Evolutionary conservation across 2,888 invertebrate genomes (phyloP), one percentile per base, ranked within the genome.

Genomic region (Andrena hattorfiana): DNA sequence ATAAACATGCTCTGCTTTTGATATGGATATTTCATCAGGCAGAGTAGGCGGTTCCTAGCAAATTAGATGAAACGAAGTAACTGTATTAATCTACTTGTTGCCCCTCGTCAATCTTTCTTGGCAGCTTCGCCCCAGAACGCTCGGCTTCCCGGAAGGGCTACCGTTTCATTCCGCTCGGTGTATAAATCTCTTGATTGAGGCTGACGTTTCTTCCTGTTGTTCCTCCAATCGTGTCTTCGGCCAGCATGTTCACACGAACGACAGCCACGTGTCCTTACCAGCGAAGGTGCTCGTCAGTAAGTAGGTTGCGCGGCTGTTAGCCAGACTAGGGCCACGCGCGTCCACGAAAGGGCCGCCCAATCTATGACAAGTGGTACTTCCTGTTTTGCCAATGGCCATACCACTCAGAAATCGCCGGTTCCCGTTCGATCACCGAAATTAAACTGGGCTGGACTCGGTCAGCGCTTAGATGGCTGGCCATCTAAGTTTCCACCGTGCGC

Each of bases 301-400:
- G 78, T 88, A 86, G 82, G 79, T 81, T 83, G 74, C 51, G 59
- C 59, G 74, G 77, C n/a, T 69, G 70, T 80, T 82, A 60, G 77
- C 30, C 77, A 28, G 80, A 74, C 68, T 80, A 85, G 80, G 80
- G 69, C 81, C 78, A 83, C 64, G 77, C 73, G 77, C 70, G 80
- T 82, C 76, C 42, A 83, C 82, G 83, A 86, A 87, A 87, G 86
- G 82, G 87, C 86, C 77, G 85, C 89, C 89, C 87, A 92, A 92
- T 92, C 90, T 92, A 88, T 87, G 89, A 89, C 90, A 92, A 93
- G 91, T 92, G 92, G 92, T 89, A 87, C 92, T 92, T 92, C 92
- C 92, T 92, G 92, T 92, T 92, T 92, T 91, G 81, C 74, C 82
- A 70, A 56, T 20, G 64, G 48, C 26, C 20, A 23, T 26, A 56